A percentile compares a stretch with the other conserved stretches of the same genome.
phyloP scores from a whole-genome alignment of 2,888 invertebrate species.

The Lithodes maja region DNA sequence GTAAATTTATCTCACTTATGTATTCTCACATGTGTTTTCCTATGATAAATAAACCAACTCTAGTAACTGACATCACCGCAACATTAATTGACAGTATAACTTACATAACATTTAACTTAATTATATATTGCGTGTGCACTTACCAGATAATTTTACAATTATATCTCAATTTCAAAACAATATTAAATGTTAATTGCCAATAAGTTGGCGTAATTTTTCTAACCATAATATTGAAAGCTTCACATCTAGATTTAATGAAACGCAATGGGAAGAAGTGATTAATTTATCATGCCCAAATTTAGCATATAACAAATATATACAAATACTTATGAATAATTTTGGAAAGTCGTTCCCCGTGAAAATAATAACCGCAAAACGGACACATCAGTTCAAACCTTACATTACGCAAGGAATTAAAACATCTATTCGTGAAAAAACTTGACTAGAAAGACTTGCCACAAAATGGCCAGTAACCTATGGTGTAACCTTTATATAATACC shows the following conservation, averaged over 20 bases:
- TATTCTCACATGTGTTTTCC: too few species aligned
- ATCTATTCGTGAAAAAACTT: background rate
- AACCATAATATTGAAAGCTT: background rate
- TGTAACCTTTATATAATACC: background rate
- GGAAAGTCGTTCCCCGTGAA: background rate
- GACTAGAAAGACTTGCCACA: background rate
- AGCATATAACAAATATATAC: background rate
- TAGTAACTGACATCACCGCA: too few species aligned
- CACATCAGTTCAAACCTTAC: background rate
- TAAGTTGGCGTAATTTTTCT: background rate
- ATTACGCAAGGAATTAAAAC: background rate
- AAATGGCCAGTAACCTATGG: background rate
- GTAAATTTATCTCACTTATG: too few species aligned
- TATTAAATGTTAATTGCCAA: background rate
- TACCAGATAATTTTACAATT: too few species aligned
- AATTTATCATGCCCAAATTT: background rate
- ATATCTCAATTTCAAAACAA: too few species aligned
- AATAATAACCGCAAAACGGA: background rate
- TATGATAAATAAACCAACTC: too few species aligned
- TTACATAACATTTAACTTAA: too few species aligned
- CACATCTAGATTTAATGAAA: background rate
- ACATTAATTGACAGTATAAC: too few species aligned
- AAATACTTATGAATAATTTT: background rate
- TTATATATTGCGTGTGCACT: too few species aligned
- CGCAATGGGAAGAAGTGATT: background rate